Base-by-base conservation (phyloP, 2,888 invertebrate genomes). In the Melieria omissa region DNA sequence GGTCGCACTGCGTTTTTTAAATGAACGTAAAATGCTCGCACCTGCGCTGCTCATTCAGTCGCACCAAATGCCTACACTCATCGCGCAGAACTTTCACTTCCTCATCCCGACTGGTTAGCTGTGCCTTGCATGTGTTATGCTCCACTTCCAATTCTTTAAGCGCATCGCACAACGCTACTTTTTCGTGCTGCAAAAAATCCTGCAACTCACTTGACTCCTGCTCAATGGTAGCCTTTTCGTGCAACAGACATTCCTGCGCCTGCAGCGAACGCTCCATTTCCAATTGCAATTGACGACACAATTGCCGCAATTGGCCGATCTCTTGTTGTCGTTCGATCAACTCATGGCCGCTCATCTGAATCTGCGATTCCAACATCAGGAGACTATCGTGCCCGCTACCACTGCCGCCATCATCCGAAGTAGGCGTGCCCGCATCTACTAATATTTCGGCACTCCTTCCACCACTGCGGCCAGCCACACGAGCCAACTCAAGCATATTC, bases 171-270 rank as follows among this genome's bases (percentile, higher is more conserved):
- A 96, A 89, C 8, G 94, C 92, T 5, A 91, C 90, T 80, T 95
- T 95, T 87, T 96, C 96, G 9, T 93, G 93, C 79, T 95, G 94
- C 75, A 96, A 89, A 85, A 96, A 96, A 82, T 96, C 95, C 83
- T 95, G 94, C 88, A 96, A 89, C 86, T 96, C 96, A 4, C 90
- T 89, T 45, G 94, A 92, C 84, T 96, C 96, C 29, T 90, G 90
- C 85, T 96, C 95, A 42, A 93, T 89, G 80, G 94, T 94, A 73
- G 92, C 90, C 76, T 95, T 92, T 77, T 95, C 93, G 76, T 92
- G 92, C 70, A 93, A 88, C 61, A 95, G 86, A 12, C 89, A 86
- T 69, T 92, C 91, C 76, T 93, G 93, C 0, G 91, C 88, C 70
- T 90, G 90, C 67, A 93, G 87, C 72, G 92, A 92, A 75, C 90